A percentile compares a stretch with the other conserved stretches of the same genome.
These are phyloP conservation scores for Pongo pygmaeus DNA, from an alignment of 2,113 vertebrate species.

Conservation along the genomic window DNA sequence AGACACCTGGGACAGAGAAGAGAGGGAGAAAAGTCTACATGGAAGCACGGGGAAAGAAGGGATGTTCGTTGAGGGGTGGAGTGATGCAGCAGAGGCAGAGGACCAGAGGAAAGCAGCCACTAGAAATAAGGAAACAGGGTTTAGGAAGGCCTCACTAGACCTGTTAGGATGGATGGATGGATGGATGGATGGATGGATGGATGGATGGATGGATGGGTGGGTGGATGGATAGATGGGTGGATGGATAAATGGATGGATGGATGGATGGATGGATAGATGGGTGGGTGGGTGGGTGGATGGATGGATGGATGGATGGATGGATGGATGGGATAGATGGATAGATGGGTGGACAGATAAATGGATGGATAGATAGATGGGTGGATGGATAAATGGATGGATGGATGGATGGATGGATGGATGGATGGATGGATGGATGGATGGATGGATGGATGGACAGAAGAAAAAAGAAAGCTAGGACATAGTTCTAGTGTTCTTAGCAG, in stretches of 20 bases:
- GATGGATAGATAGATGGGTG: accelerated
- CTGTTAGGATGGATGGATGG: neutral
- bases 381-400: neutral
- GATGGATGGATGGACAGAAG: neutral
- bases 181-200: neutral
- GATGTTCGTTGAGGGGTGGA: neutral
- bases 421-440: too few relatives aligned
- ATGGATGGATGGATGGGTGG: neutral
- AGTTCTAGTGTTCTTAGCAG: neutral
- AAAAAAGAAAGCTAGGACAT: neutral
- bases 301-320: accelerated
- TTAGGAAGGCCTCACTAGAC: neutral
- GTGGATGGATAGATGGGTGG: too few relatives aligned
- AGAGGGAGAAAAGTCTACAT: neutral
- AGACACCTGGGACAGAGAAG: neutral
- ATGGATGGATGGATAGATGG: too few relatives aligned
- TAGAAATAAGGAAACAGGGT: neutral
- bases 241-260: too few relatives aligned
- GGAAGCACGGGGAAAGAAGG: neutral
- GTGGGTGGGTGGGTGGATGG: too few relatives aligned
- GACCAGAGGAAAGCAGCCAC: neutral
- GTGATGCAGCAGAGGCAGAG: neutral
- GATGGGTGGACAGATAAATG: accelerated
- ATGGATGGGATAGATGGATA: accelerated
- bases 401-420: too few relatives aligned